Evolutionary conservation across 2,113 vertebrate species (phyloP).

Genomic region (Hydrolagus affinis): DNA sequence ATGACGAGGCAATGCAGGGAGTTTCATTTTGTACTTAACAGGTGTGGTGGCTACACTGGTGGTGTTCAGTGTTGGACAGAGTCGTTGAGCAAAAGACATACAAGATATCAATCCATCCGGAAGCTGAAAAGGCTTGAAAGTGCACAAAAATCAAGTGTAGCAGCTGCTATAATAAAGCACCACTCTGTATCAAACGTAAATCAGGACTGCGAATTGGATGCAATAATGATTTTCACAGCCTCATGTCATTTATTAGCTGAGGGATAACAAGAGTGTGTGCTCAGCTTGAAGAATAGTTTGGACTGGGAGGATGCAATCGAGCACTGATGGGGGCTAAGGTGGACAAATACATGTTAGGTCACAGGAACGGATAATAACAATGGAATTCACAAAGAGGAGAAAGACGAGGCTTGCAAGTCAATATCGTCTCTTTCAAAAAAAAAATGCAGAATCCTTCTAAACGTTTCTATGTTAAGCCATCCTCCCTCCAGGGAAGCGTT

Average conservation of each 20-base stretch:
- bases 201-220: not conserved
- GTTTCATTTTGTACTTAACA: no score
- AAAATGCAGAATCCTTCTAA: not conserved
- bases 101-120: no score
- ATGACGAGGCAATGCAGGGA: no score
- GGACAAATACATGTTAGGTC: no score
- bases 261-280: no score
- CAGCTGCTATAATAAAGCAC: not conserved
- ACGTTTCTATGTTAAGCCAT: no score
- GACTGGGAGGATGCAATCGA: not conserved
- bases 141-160: not conserved
- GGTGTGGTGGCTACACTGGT: no score
- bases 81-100: no score
- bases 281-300: not conserved
- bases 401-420: not conserved
- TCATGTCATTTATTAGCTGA: not conserved
- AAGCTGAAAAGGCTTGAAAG: not conserved
- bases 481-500: no score
- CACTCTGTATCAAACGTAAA: not conserved
- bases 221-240: not conserved
- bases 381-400: not conserved
- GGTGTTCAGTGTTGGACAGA: no score
- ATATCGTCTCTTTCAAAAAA: not conserved
- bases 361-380: not conserved
- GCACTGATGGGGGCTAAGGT: not conserved